Evolutionary conservation across 2,888 invertebrate species (phyloP), one percentile per base, ranked within the genome.

Genomic region (Dorcus hopei): DNA sequence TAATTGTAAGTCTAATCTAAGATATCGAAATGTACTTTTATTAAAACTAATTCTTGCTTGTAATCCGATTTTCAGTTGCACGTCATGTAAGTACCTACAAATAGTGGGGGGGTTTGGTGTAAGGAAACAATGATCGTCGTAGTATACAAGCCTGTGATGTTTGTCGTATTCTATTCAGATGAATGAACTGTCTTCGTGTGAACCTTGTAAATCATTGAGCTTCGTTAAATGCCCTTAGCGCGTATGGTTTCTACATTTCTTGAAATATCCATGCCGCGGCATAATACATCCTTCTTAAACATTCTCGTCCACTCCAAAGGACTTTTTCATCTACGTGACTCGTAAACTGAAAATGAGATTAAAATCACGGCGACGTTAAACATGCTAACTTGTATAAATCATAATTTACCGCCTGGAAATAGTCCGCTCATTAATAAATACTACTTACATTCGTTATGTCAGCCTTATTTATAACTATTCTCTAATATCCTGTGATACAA

Each of bases 231-330:
- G 45, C 45, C 19, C 19, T 16, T 45, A 19, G 23, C 14, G 23
- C 45, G 23, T 19, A 45, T 45, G 23, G 45, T 45, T 45, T 45
- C 16, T 45, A 19, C 16, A 45, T 45, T 45, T 45, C 45, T 45
- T 19, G 45, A 45, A 45, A 45, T 45, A 45, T 45, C 45, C 45
- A 45, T 45, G 45, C 45, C 9, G 23, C 14, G 45, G 45, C 16
- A 45, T 45, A 45, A 45, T 45, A 45, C 23, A 45, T 45, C 45
- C 45, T 45, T 45, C 45, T 45, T 45, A 45, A n/a, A 45, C 23
- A 45, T 45, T 45, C 45, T 45, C 45, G 45, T 45, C 45, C 23
- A 19, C 45, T 45, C 45, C 16, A 45, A 45, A 45, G 45, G 45
- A 45, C 45, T 45, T 45, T 45, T 45, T 45, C 45, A 11, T 23